Base-by-base conservation (phyloP, 2,113 vertebrate species). In the Hepsetus odoe region DNA sequence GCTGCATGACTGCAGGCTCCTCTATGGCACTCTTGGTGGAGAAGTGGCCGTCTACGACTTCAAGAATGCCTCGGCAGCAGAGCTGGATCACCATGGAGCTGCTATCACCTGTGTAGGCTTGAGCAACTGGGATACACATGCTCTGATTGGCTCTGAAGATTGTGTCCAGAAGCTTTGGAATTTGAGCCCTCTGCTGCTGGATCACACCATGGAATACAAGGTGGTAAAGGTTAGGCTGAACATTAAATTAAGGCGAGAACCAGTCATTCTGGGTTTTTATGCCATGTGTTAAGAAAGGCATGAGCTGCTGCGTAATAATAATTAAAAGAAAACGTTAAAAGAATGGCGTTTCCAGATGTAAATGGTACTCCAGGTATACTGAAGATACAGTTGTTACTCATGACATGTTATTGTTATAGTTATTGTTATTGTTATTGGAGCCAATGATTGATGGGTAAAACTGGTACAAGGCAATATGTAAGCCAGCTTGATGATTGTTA, bases 121-220 rank as follows among this genome's bases (percentile, higher is more conserved):
- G 79, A 90, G 95, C 85, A 93, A 92, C 24, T 2, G 81, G 35
- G 94, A 92, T 66, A 83, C 61, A 2, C 82, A 89, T 40, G 93
- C 87, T 0, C 83, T 94, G 68, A 91, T 94, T 0, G 92, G 93
- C 14, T 91, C 93, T 0, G 86, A 92, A 67, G 93, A 94, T 8
- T 86, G 90, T 0, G 86, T 91, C 18, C 92, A 93, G 72, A 86
- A 90, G 12, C 89, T 95, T 49, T 97, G 95, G 96, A 91, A 90
- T 82, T 84, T 94, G 73, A 86, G 83, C 24, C 88, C 83, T 0
- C 77, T 90, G 82, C 82, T 81, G 62, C 87, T 94, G 82, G 90
- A 92, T 24, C 92, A 94, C 3, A 82, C 93, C 85, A 92, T 93
- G 92, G 89, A 91, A 84, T 93, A 91, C 76, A 92, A 93, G 94